Base-by-base conservation (phyloP, 2,113 vertebrate genomes). In the Calidris pygmaea region DNA sequence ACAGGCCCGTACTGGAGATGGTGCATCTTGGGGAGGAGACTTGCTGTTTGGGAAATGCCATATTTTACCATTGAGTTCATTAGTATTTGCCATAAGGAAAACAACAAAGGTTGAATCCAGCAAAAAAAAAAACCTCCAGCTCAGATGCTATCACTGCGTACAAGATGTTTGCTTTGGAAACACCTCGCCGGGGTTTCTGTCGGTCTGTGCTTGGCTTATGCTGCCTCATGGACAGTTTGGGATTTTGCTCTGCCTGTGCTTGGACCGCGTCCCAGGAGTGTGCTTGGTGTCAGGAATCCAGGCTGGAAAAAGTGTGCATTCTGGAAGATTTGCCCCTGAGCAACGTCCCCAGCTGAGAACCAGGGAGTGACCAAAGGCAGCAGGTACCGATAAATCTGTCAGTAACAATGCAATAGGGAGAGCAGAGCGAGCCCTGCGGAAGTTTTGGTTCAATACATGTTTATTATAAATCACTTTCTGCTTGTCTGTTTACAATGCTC, bases 151-250 rank as follows among this genome's bases (percentile, higher is more conserved):
- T 95, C 89, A 2, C 63, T 84, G 56, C 30, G 1, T 41, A 76
- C 45, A 60, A 85, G 59, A 86, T 95, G 80, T 96, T 96, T 97
- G 93, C 92, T 97, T 95, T 96, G 96, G 95, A 97, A 97, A 96
- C 93, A 94, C 91, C 95, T 97, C 74, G 1, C 83, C 0, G 21
- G 85, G 89, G 82, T 96, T 96, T 90, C 94, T 97, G 86, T 94
- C 45, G 88, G 58, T 12, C 50, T 37, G 62, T 92, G 86, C 81
- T 96, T 77, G 2, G 56, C 2, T 1, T 55, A 37, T 23, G 67
- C 90, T 70, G 88, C 76, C 92, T 93, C 70, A 82, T 7, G 81
- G 94, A 92, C 95, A 91, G 95, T 89, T 92, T 92, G 95, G 95
- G 87, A 77, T 96, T 96, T 96, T 87, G 14, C 75, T 76, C 83